Base-by-base conservation (phyloP, 2,113 vertebrate species). In the Myotis yumanensis region DNA sequence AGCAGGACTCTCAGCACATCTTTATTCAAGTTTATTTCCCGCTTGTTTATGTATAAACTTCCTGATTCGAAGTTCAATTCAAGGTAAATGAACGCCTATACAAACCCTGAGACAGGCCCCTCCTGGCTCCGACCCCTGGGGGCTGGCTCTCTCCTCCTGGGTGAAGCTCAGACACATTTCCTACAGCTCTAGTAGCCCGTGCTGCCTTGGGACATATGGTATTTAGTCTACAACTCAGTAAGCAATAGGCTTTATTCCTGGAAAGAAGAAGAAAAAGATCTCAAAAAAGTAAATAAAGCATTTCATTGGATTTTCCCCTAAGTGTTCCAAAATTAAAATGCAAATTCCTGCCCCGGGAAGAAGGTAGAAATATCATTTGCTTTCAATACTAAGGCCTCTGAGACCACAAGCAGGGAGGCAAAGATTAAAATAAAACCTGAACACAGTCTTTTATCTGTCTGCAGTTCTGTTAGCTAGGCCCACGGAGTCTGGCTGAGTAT, bases 361-460 rank as follows among this genome's bases (percentile, higher is more conserved):
- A 71, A 88, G 85, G 43, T 90, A 95, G 91, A 95, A 95, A 54
- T 92, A 88, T 90, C 81, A 96, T 75, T 96, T 92, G 69, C 75
- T 83, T 93, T 95, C 92, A 94, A 62, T 89, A 62, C 57, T 32
- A 93, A 92, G 85, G 40, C 40, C 54, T 54, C 37, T 82, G 48
- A 95, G 92, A 94, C 95, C 92, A 94, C 93, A 96, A 88, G 30
- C 11, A 59, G 59, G 85, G 87, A 92, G 84, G 73, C 76, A 85
- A 43, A 85, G 95, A 96, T 96, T 95, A 95, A 97, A 97, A 96
- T 96, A 93, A 97, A 93, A 95, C n/a, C 72, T 82, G 77, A 96
- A 76, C 92, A 96, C 82, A 94, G 86, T 88, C 88, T 97, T 96
- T 96, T 96, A 93, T 95, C 96, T 97, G 88, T 97, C 83, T 92